Base-by-base conservation (phyloP, 2,797 vertebrate genomes). In the Thalassophryne amazonica region DNA sequence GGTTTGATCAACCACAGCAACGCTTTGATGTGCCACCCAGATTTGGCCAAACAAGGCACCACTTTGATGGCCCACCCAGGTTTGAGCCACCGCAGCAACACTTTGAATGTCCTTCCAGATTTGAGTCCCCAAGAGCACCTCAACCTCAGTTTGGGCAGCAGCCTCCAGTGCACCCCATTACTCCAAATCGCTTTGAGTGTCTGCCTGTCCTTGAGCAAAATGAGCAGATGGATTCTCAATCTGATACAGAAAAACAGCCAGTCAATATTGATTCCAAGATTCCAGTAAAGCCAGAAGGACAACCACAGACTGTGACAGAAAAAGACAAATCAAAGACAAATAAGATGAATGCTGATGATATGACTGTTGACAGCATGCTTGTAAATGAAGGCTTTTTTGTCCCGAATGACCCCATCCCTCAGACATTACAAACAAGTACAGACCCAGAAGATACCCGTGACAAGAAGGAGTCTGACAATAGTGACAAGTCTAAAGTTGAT, bases 341-440 rank as follows among this genome's bases (percentile, higher is more conserved):
- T 8, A 48, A 56, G 34, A 7, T 3, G 14, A 48, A 29, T 21
- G 7, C 27, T 52, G 80, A 72, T 8, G 83, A 89, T 38, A 33
- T 90, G 64, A 69, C 85, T 6, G 86, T 90, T 57, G 90, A 92
- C 27, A 72, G 73, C 25, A 21, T 90, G 35, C 76, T 89, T 11
- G 76, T 62, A 32, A 54, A 15, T 16, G 78, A 71, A 7, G 78
- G 76, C 1, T 92, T 92, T 70, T 92, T 92, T 81, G 66, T 92
- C 20, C 89, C 83, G 50, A 80, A 43, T 41, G 90, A 86, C 38
- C 91, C 91, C 0, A 92, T 92, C 76, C 91, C 91, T 42, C 91
- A 92, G 56, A 90, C 84, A 30, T 41, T 78, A 29, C 5, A 37
- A 12, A 36, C 52, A 15, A 45, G 43, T 2, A 17, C 33, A 31